phyloP scores from a whole-genome alignment of 2,797 vertebrate genomes.

The Acanthiza pusilla region DNA sequence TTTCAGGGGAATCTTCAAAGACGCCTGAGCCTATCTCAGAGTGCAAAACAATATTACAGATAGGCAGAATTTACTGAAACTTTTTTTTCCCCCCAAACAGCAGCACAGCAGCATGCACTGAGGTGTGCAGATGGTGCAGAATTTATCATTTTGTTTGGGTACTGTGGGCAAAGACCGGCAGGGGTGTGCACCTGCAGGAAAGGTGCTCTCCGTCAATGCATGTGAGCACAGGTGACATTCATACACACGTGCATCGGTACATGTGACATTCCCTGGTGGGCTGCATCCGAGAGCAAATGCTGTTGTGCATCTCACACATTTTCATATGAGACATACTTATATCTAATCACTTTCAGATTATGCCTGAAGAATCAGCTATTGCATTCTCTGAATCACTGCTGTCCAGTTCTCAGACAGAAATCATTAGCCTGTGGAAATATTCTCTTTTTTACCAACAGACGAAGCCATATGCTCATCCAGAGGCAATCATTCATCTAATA shows the following conservation, averaged over 20 bases:
- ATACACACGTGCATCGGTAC: rapidly evolving
- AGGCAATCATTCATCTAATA: constrained; percentile 39
- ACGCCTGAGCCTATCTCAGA: neutral
- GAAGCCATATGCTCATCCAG: constrained; percentile 13
- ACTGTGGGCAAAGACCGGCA: neutral
- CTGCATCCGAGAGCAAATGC: neutral
- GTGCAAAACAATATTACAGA: neutral
- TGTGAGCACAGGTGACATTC: neutral
- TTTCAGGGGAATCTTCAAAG: neutral
- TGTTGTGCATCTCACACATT: neutral
- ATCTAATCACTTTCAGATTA: neutral
- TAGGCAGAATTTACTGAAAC: neutral
- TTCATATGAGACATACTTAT: neutral
- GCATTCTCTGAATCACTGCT: neutral
- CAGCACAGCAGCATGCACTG: neutral
- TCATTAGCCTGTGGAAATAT: constrained; percentile 11
- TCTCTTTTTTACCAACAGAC: neutral
- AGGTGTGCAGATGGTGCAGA: neutral
- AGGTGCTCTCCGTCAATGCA: neutral
- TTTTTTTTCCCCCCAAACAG: neutral
- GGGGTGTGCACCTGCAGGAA: neutral
- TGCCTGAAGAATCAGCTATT: neutral
- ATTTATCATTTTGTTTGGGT: neutral
- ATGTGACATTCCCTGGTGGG: rapidly evolving
- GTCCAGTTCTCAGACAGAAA: constrained; percentile 4